Evolutionary conservation across 2,113 vertebrate genomes (phyloP).

Genomic region (Poicephalus gulielmi): DNA sequence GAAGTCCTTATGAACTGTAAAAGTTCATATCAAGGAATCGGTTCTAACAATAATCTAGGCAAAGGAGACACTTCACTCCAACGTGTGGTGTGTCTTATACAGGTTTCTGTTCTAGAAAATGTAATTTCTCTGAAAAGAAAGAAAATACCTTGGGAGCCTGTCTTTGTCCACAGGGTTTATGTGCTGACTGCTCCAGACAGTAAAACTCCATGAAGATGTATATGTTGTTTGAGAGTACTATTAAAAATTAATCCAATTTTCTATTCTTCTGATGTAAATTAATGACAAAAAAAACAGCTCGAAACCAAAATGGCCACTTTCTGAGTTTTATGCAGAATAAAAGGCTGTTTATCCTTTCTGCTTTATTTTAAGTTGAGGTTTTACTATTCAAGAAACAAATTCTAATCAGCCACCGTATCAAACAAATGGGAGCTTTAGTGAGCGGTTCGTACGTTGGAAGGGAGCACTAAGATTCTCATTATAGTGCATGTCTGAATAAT

Average conservation of each 20-base stretch:
- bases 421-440: conserved; percentile 73
- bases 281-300: neutral
- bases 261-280: conserved; percentile 49
- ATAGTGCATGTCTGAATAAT: conserved; percentile 75
- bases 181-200: neutral
- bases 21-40: neutral
- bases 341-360: conserved; percentile 60
- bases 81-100: neutral
- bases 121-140: neutral
- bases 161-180: conserved; percentile 10
- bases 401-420: conserved; percentile 75
- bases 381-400: conserved; percentile 75
- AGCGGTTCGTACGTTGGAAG: conserved; percentile 58
- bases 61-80: neutral
- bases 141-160: neutral
- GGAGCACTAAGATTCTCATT: conserved; percentile 74
- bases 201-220: conserved; percentile 41
- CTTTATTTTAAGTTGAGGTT: conserved; percentile 45
- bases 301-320: conserved; percentile 59
- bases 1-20: neutral
- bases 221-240: conserved; percentile 43
- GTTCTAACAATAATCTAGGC: neutral
- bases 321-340: conserved; percentile 52
- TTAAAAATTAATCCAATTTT: conserved; percentile 66
- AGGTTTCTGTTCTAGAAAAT: neutral